A percentile compares a stretch with the other conserved stretches of the same genome.
These are phyloP conservation scores for Cladorhizidae sp. DNA, from an alignment of 37 sponge, comb jelly and placozoan species.

Conservation along the genomic window DNA sequence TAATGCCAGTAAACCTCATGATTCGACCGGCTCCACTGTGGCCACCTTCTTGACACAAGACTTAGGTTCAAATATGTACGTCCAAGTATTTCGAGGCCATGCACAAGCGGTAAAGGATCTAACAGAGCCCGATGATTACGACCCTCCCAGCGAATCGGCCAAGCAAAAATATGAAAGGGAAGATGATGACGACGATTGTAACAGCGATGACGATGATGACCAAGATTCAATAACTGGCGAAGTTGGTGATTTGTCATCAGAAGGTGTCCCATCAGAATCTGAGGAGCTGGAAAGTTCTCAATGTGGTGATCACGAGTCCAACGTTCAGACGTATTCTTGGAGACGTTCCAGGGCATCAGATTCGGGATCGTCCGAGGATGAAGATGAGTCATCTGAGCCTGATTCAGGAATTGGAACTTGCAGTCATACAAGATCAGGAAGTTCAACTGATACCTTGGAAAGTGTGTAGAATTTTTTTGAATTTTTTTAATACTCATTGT, in stretches of 20 bases:
- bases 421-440: neutral
- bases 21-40: conserved; percentile 31
- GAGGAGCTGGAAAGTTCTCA: neutral
- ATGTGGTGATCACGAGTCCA: no score
- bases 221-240: neutral
- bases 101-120: neutral
- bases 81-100: neutral
- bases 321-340: neutral
- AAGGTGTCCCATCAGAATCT: neutral
- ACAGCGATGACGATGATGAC: neutral
- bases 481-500: no score
- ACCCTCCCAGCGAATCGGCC: neutral
- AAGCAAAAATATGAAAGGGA: neutral
- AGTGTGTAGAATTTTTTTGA: no score
- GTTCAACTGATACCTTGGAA: neutral
- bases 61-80: neutral
- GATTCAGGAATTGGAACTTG: neutral
- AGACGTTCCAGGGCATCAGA: neutral
- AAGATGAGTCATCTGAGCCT: neutral
- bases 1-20: conserved; percentile 19
- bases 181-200: neutral
- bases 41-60: conserved; percentile 7
- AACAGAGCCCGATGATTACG: neutral
- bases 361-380: neutral
- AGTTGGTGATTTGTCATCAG: neutral